A percentile compares a stretch with the other conserved stretches of the same genome.
Evolutionary conservation across 2,797 vertebrate species (phyloP).

Genomic region (Pseudomugil tenellus): DNA sequence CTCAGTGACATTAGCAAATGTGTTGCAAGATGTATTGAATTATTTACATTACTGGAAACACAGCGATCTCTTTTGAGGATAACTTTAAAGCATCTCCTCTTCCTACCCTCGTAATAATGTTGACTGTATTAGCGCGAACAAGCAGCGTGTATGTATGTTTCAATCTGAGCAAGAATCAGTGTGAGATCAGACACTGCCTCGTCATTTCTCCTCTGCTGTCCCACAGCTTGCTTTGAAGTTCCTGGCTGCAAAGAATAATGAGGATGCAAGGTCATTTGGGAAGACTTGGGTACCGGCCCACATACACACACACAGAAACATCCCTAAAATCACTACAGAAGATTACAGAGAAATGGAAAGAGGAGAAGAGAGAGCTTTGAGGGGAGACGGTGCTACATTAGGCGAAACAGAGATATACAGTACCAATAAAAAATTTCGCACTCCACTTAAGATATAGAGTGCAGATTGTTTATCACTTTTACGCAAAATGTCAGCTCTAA

Average conservation of each 20-base stretch:
- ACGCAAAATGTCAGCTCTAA: neutral
- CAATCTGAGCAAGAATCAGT: constrained; percentile 57
- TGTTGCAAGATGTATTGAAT: constrained; percentile 57
- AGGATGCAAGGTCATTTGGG: constrained; percentile 79
- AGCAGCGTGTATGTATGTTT: constrained; percentile 41
- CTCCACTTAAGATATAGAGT: neutral
- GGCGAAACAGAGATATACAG: neutral
- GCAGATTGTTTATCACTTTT: constrained; percentile 14
- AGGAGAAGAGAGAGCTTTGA: constrained; percentile 24
- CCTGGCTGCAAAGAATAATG: constrained; percentile 75
- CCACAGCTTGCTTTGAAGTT: constrained; percentile 74
- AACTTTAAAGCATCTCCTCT: constrained; percentile 64
- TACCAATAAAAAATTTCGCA: neutral
- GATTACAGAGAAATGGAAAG: constrained; percentile 25
- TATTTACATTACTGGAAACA: constrained; percentile 60
- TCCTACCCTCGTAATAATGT: constrained; percentile 56
- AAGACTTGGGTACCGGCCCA: constrained; percentile 61
- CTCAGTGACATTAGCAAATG: constrained; percentile 52
- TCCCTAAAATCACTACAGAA: constrained; percentile 36
- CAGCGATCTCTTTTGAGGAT: constrained; percentile 45
- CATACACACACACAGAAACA: constrained; percentile 40
- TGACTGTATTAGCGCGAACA: constrained; percentile 47
- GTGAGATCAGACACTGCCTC: constrained; percentile 68
- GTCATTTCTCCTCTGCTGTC: constrained; percentile 60
- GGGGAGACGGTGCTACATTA: neutral